A percentile compares a stretch with the other conserved stretches of the same genome.
These are phyloP conservation scores for Buathra laborator DNA, from an alignment of 2,888 invertebrate species.

Conservation along the genomic window DNA sequence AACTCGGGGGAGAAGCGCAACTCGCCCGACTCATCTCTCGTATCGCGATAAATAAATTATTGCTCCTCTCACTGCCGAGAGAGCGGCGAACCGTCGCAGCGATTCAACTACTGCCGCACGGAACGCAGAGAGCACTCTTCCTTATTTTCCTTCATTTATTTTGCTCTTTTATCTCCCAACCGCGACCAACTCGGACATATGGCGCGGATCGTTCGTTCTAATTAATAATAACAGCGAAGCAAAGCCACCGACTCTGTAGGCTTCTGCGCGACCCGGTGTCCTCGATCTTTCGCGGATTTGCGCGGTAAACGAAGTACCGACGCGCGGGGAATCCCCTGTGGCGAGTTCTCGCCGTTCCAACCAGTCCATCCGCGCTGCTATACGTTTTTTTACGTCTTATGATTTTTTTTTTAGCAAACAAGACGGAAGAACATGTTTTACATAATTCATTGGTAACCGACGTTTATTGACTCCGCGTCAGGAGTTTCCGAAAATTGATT, in stretches of 20 bases:
- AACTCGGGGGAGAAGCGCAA: conserved; percentile 28
- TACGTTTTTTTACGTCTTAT: too few species aligned
- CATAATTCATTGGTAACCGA: too few species aligned
- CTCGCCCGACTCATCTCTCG: conserved; percentile 49
- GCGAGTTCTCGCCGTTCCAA: too few species aligned
- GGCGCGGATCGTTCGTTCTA: conserved; percentile 69
- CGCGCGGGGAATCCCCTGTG: too few species aligned
- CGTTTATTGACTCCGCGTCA: too few species aligned
- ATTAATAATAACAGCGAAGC: conserved; percentile 66
- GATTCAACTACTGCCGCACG: conserved; percentile 15
- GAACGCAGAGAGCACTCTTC: conserved; percentile 17
- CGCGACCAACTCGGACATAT: conserved; percentile 53
- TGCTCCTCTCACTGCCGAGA: conserved; percentile 49
- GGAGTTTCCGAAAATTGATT: too few species aligned
- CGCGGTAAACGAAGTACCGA: too few species aligned
- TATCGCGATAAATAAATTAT: conserved; percentile 74
- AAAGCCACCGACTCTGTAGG: background rate
- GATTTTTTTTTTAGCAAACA: too few species aligned
- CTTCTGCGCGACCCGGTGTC: conserved; percentile 22
- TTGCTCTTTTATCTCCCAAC: conserved; percentile 1
- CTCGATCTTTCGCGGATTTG: background rate
- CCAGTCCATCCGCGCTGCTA: too few species aligned
- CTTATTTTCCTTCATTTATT: conserved; percentile 1
- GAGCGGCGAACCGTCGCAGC: background rate
- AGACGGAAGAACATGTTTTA: too few species aligned